Evolutionary conservation across 2,797 vertebrate species (phyloP), one percentile per base, ranked within the genome.

Genomic region (Amazonetta brasiliensis): DNA sequence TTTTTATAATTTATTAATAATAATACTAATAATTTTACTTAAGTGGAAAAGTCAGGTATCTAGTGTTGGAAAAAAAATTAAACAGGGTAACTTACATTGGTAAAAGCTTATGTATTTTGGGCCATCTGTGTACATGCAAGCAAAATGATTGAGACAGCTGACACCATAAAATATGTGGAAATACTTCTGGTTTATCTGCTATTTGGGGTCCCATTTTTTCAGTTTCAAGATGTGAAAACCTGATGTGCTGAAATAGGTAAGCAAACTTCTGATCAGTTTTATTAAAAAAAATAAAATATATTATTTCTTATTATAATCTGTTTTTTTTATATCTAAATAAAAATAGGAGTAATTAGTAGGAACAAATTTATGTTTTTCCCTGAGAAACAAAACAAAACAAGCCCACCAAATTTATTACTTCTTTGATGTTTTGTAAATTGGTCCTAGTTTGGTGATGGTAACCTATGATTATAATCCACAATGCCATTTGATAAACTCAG

Each of bases 41-140:
- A 55, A 1, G 1, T 14, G 4, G 80, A n/a, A 25, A 80, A 28
- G 8, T 80, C 17, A 7, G 12, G 3, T 72, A 50, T 54, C 31
- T 58, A 46, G 16, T 79, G 22, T 55, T 75, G 7, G 6, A 79
- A 41, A 37, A 72, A 54, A 87, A 78, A 67, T 59, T 50, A 33
- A 55, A 4, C 33, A 14, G 28, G 5, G 5, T 84, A 22, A 17
- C 20, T 60, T 71, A 26, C 0, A 0, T 60, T 2, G 14, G 37
- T 58, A 66, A 79, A 81, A 79, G 8, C 19, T 9, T 3, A 20
- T 22, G 8, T 54, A 18, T 35, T 90, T 84, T 26, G 9, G 2
- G 14, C 78, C 19, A 26, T 4, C 30, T 66, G 3, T 62, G 52
- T 55, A 35, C 0, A 1, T 55, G 6, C 7, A 60, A 72, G 16